phyloP scores from a whole-genome alignment of 2,888 invertebrate species.

The Flexamia atlantica region DNA sequence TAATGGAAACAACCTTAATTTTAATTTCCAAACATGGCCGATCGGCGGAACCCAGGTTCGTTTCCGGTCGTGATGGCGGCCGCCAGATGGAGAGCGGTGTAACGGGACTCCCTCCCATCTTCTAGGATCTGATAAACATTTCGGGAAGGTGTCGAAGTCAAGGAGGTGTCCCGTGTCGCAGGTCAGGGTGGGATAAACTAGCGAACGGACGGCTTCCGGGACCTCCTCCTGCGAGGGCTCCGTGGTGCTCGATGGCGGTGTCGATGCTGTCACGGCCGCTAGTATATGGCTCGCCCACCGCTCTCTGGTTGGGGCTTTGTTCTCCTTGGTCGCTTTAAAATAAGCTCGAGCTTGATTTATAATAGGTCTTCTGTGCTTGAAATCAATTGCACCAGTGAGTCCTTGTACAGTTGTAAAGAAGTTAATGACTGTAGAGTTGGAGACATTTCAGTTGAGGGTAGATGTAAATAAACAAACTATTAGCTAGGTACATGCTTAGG shows the following conservation, averaged over 20 bases:
- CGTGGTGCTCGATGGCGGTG: background rate
- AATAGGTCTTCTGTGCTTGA: no score
- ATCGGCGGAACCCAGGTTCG: background rate
- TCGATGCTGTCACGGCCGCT: slow-evolving; percentile 34
- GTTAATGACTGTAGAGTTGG: no score
- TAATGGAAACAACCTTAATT: background rate
- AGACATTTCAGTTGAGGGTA: no score
- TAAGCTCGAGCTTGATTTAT: no score
- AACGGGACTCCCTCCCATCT: slow-evolving; percentile 29
- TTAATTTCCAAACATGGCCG: background rate
- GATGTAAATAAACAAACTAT: no score
- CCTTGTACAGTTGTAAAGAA: no score
- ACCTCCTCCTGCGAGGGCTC: slow-evolving; percentile 33
- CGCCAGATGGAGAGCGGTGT: slow-evolving; percentile 19
- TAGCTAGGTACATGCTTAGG: no score
- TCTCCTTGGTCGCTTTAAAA: background rate
- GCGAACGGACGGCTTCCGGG: slow-evolving; percentile 30
- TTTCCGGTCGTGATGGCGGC: slow-evolving; percentile 14
- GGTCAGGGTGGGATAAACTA: slow-evolving; percentile 46
- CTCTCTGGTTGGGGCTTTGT: slow-evolving; percentile 1
- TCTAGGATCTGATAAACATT: background rate
- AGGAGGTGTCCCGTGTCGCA: slow-evolving; percentile 43
- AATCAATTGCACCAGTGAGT: no score
- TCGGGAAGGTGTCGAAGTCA: slow-evolving; percentile 56
- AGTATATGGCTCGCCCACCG: background rate